These are phyloP conservation scores for Noctilio leporinus DNA, from an alignment of 2,113 vertebrate species.

Conservation along the genomic window DNA sequence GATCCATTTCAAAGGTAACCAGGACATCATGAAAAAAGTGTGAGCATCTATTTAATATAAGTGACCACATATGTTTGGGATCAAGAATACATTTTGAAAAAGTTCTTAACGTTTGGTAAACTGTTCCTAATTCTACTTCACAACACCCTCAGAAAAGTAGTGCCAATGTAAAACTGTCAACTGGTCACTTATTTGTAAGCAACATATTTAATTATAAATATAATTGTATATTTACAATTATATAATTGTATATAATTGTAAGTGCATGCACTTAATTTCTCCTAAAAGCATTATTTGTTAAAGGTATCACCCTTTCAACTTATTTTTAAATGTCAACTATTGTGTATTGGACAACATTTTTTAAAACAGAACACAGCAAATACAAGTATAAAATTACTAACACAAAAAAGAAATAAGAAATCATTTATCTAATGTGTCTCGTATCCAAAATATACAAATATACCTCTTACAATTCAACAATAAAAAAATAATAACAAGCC, in stretches of 20 bases:
- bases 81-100: background rate
- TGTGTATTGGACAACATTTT: background rate
- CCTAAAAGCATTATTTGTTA: background rate
- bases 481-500: background rate
- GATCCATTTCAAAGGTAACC: slow-evolving; percentile 38
- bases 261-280: background rate
- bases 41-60: background rate
- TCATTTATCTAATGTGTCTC: background rate
- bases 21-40: background rate
- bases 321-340: background rate
- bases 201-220: background rate
- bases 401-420: background rate
- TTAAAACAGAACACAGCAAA: background rate
- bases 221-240: background rate
- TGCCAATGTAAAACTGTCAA: background rate
- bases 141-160: background rate
- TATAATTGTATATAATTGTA: background rate
- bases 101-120: background rate
- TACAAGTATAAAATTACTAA: background rate
- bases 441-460: background rate
- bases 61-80: background rate
- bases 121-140: background rate
- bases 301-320: background rate
- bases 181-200: background rate
- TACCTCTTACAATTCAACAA: background rate